Conservation (phyloP, 2,888 invertebrate genomes). For the Scaptomyza parva region DNA sequence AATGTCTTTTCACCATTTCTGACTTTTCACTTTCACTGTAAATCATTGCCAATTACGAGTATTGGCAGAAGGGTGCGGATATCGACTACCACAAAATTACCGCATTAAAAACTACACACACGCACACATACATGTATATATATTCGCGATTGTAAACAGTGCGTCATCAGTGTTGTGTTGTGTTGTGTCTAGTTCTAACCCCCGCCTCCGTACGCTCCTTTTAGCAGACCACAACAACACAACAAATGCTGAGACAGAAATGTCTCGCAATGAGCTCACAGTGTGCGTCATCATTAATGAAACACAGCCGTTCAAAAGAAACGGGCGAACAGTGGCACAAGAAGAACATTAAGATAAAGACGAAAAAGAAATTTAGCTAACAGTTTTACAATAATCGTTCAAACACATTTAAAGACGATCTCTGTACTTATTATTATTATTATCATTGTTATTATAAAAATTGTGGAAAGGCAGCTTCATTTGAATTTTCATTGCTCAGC, state of each 20-base stretch:
- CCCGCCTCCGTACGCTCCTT: neutral
- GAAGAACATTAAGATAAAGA: neutral
- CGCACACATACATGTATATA: slow-evolving; percentile 1
- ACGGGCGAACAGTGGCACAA: slow-evolving; percentile 6
- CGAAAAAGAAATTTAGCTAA: neutral
- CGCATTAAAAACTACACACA: slow-evolving; percentile 13
- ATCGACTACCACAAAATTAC: slow-evolving; percentile 24
- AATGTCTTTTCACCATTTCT: slow-evolving; percentile 57
- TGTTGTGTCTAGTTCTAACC: slow-evolving; percentile 22
- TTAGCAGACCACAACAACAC: neutral
- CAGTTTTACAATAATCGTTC: no score
- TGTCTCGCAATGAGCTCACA: slow-evolving; percentile 67
- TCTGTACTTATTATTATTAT: no score
- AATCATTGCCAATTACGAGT: slow-evolving; percentile 62
- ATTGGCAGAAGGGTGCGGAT: slow-evolving; percentile 54
- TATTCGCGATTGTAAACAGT: slow-evolving; percentile 39
- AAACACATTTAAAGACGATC: no score
- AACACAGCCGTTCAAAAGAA: slow-evolving; percentile 36
- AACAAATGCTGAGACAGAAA: slow-evolving; percentile 18
- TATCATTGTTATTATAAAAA: no score
- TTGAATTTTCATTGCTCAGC: neutral
- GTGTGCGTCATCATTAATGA: slow-evolving; percentile 72
- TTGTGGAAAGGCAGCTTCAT: neutral
- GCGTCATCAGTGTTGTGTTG: slow-evolving; percentile 59
- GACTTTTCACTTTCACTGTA: slow-evolving; percentile 41